Percentiles rank a stretch among this genome's conserved stretches.
These are phyloP conservation scores for Porites cylindrica DNA, from an alignment of 92 coral and sea anemone species.

Conservation along the genomic window DNA sequence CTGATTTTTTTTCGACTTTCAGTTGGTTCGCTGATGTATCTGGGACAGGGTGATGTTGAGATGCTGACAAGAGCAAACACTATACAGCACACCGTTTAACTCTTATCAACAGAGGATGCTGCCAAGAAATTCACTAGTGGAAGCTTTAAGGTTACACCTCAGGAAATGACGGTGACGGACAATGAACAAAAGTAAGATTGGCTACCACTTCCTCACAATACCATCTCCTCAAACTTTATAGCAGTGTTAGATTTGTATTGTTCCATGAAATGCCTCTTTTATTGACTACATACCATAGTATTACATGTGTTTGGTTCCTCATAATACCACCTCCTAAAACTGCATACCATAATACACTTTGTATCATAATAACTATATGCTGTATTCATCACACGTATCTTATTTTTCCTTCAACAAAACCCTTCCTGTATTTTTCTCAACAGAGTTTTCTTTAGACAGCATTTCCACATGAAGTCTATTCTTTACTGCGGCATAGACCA, in stretches of 20 bases:
- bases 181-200: slow-evolving; percentile 92
- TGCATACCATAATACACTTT: too few species aligned
- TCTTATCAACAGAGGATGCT: slow-evolving; percentile 76
- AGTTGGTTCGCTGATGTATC: slow-evolving; percentile 91
- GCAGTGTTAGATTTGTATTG: too few species aligned
- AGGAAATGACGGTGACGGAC: slow-evolving; percentile 96
- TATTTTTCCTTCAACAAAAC: background rate
- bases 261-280: too few species aligned
- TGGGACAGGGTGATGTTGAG: slow-evolving; percentile 89
- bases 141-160: slow-evolving; percentile 84
- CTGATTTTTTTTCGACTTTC: background rate
- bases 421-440: background rate
- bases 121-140: slow-evolving; percentile 83
- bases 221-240: too few species aligned
- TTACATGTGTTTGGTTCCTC: too few species aligned
- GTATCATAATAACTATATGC: too few species aligned
- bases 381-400: too few species aligned
- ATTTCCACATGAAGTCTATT: slow-evolving; percentile 84
- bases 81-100: slow-evolving; percentile 86
- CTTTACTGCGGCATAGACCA: slow-evolving; percentile 98
- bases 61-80: slow-evolving; percentile 92
- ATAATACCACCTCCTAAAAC: too few species aligned
- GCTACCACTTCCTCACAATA: background rate
- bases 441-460: slow-evolving; percentile 96
- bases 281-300: too few species aligned